A percentile compares a stretch with the other conserved stretches of the same genome.
These are phyloP conservation scores for Hiodon alosoides DNA, from an alignment of 2,113 vertebrate genomes.

Conservation along the genomic window DNA sequence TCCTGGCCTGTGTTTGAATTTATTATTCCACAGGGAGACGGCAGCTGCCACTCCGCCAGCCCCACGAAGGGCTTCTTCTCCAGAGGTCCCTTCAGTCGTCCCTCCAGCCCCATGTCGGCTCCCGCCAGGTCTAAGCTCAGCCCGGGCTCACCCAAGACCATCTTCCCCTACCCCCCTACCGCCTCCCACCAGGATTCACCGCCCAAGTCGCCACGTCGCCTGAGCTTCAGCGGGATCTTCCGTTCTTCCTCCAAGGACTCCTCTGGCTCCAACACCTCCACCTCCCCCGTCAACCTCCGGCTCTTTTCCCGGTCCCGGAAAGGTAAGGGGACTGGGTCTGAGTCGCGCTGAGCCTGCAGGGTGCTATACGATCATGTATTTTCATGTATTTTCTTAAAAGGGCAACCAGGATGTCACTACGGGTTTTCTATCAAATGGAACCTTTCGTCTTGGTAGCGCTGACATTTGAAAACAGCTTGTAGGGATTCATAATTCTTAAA, in stretches of 20 bases:
- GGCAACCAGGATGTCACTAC: too few relatives aligned
- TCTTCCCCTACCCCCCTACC: slow-evolving; percentile 69
- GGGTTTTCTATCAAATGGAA: too few relatives aligned
- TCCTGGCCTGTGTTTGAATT: neutral
- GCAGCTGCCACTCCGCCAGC: slow-evolving; percentile 58
- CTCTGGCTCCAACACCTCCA: slow-evolving; percentile 60
- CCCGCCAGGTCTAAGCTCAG: slow-evolving; percentile 69
- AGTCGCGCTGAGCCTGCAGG: neutral
- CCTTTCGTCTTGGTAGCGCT: too few relatives aligned
- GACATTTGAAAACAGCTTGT: too few relatives aligned
- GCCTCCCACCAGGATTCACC: slow-evolving; percentile 71
- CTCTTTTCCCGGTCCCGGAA: slow-evolving; percentile 84
- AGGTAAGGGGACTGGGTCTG: slow-evolving; percentile 62
- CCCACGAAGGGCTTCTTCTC: slow-evolving; percentile 78
- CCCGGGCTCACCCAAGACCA: slow-evolving; percentile 72
- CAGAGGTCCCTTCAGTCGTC: slow-evolving; percentile 67
- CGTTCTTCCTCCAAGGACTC: slow-evolving; percentile 82
- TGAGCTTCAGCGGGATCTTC: slow-evolving; percentile 92
- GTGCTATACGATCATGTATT: neutral
- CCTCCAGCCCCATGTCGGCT: slow-evolving; percentile 78
- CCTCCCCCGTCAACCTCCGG: slow-evolving; percentile 77
- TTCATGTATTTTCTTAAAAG: too few relatives aligned
- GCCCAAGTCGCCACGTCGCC: slow-evolving; percentile 75
- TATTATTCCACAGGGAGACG: slow-evolving; percentile 61
- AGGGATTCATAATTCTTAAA: too few relatives aligned